Evolutionary conservation across 37 sponge, comb jelly and placozoan genomes (phyloP).

Genomic region (Haliclona indistincta): DNA sequence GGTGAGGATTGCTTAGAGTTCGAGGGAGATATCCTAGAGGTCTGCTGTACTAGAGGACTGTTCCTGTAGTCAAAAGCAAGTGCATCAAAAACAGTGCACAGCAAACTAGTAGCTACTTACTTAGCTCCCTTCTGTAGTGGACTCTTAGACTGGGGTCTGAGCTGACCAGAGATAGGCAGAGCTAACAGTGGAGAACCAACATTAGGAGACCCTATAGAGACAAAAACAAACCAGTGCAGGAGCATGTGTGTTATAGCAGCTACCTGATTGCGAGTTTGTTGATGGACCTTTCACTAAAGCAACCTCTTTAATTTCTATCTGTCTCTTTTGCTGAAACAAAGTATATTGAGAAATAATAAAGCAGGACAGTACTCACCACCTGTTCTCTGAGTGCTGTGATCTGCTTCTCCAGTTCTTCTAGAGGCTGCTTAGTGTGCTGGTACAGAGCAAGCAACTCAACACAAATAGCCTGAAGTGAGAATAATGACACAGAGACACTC

Average conservation of each 20-base stretch:
- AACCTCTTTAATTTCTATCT: constrained; percentile 55
- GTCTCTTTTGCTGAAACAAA: constrained; percentile 26
- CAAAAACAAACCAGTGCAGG: too few species aligned
- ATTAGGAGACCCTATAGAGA: too few species aligned
- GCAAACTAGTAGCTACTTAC: too few species aligned
- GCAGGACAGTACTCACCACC: not conserved
- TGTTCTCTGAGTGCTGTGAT: constrained; percentile 43
- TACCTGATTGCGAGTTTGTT: not conserved
- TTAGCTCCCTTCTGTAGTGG: not conserved
- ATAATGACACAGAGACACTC: not conserved
- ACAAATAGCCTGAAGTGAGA: constrained; percentile 24
- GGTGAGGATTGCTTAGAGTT: not conserved
- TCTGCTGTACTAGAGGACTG: not conserved
- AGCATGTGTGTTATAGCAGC: not conserved
- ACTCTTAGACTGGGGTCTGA: not conserved
- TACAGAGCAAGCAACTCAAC: constrained; percentile 65
- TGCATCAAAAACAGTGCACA: too few species aligned
- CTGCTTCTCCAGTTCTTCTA: constrained; percentile 73
- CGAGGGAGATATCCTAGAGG: not conserved
- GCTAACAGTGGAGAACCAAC: not conserved
- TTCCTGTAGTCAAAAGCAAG: too few species aligned
- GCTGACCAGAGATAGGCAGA: not conserved
- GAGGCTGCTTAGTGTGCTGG: constrained; percentile 7
- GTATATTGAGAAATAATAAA: not conserved
- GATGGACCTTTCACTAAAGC: constrained; percentile 25